Base-by-base conservation (phyloP, 2,113 vertebrate species). In the Hippocampus barbouri region DNA sequence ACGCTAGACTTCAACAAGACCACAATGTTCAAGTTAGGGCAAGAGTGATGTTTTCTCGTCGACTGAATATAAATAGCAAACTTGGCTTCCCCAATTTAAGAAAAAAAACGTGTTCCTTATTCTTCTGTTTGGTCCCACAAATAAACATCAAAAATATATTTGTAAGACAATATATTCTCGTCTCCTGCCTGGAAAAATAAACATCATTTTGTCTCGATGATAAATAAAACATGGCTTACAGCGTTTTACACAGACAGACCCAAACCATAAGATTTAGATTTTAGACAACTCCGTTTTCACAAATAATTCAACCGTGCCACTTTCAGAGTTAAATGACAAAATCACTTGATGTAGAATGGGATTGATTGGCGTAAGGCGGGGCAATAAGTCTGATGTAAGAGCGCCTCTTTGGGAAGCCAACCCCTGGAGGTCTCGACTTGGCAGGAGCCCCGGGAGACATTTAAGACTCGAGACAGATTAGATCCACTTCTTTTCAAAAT, bases 371-470 rank as follows among this genome's bases (percentile, higher is more conserved):
- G 70, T 47, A 3, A 51, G 79, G 70, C 51, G 73, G 70, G 72
- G 69, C 66, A 80, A 40, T 66, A 85, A 81, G 72, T 76, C 47
- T 75, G 66, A 83, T 76, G 63, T 83, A 71, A 80, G 77, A 75
- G 53, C 70, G 57, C 83, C 72, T 82, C 76, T 85, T 80, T 77
- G 76, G 77, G 75, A 81, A 79, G 66, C 76, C 71, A 80, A 87
- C 77, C 76, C 80, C 74, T 85, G 89, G 89, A 89, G 81, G 75
- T 84, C 76, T 38, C 71, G 84, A 78, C 76, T 85, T 86, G 87
- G 88, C 85, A 71, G 72, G 66, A 11, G 79, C 82, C 86, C 85
- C 85, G 86, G 61, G 86, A 82, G 75, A 85, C 81, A 85, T 84
- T 87, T 81, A 85, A 86, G 83, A 84, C 71, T 70, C 68, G 75